Conservation (phyloP, 1,140 invertebrate genomes). For the Popillia japonica region DNA sequence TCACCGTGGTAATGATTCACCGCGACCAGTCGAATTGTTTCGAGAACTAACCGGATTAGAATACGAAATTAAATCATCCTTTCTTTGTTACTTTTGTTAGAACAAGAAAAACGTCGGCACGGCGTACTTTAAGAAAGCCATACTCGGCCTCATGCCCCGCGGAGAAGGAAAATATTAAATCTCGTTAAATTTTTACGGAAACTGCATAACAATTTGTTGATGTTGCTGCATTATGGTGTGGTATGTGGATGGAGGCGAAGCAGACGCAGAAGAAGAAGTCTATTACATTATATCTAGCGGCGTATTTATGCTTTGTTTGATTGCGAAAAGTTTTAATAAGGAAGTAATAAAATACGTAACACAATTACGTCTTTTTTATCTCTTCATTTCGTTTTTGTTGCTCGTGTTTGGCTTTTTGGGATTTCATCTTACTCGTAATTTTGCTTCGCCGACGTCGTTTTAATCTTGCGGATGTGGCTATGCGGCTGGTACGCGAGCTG, state of each 20-base stretch:
- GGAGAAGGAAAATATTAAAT: constrained; percentile 17
- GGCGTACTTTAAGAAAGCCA: neutral
- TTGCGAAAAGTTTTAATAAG: constrained; percentile 34
- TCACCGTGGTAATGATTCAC: neutral
- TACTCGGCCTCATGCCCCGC: neutral
- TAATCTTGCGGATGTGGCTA: neutral
- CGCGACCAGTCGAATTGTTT: neutral
- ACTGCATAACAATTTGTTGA: constrained; percentile 32
- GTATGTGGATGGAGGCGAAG: neutral
- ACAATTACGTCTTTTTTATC: neutral
- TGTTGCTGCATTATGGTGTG: neutral
- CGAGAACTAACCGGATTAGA: constrained; percentile 19
- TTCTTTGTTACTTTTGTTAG: neutral
- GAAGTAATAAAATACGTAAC: constrained; percentile 32
- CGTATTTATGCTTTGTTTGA: constrained; percentile 25
- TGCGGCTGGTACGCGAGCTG: neutral
- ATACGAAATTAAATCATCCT: constrained; percentile 26
- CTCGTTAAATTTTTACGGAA: constrained; percentile 34
- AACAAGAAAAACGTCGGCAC: neutral
- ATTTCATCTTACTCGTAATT: constrained; percentile 11
- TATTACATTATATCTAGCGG: constrained; percentile 32
- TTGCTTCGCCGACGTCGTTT: neutral
- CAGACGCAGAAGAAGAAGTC: neutral
- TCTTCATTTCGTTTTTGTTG: neutral
- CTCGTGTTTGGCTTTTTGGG: neutral